Percentiles rank a stretch among this genome's conserved stretches.
These are phyloP conservation scores for Drosophila kambysellisi DNA, from an alignment of 2,888 invertebrate species.

Conservation along the genomic window DNA sequence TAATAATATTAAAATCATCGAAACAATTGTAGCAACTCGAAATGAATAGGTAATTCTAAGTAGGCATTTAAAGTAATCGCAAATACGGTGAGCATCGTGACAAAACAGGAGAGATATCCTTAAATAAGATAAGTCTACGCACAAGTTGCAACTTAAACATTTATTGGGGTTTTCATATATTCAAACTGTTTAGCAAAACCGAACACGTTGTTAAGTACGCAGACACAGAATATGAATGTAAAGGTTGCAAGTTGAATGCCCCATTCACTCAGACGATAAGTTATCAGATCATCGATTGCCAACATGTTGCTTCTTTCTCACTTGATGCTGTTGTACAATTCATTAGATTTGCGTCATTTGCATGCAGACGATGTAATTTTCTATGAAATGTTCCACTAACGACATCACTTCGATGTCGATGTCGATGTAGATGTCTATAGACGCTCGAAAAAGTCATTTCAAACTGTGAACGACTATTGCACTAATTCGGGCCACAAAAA, in stretches of 20 bases:
- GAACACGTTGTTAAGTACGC: constrained; percentile 2
- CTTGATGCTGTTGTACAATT: constrained; percentile 34
- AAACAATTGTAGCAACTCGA: not conserved
- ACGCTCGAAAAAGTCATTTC: constrained; percentile 63
- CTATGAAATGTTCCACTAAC: constrained; percentile 46
- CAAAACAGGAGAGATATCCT: not conserved
- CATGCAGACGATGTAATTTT: constrained; percentile 55
- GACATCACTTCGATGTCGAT: constrained; percentile 47
- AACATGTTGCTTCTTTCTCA: constrained; percentile 46
- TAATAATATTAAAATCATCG: not conserved
- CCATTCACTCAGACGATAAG: constrained; percentile 19
- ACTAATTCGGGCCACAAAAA: constrained; percentile 62
- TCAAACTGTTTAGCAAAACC: constrained; percentile 1
- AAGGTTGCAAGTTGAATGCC: constrained; percentile 29
- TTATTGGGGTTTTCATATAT: not conserved
- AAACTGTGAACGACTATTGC: constrained; percentile 58
- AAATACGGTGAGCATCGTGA: not conserved
- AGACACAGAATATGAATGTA: constrained; percentile 25
- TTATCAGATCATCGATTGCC: constrained; percentile 20
- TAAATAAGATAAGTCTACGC: not conserved
- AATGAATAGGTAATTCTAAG: not conserved
- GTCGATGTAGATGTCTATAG: constrained; percentile 32
- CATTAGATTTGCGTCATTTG: constrained; percentile 50
- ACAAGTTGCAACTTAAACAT: not conserved
- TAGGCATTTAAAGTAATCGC: not conserved